Evolutionary conservation across 23 tunicate genomes (phyloP).

Genomic region (Oikopleura albicans): DNA sequence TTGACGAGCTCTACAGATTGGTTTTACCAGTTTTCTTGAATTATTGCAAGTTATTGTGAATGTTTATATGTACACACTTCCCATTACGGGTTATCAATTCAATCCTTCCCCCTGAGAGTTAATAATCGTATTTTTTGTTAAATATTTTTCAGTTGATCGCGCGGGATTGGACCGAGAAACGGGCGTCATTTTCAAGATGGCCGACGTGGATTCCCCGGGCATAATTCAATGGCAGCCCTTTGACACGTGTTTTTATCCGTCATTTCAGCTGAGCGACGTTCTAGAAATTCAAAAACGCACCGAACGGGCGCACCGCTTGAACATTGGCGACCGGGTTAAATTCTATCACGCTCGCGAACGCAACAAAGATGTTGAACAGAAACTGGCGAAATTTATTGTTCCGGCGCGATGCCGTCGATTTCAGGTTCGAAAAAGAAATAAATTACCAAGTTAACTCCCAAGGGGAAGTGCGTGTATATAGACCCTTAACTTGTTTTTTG

Average conservation of each 20-base stretch:
- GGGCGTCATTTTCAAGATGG: background rate
- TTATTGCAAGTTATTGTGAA: too few species aligned
- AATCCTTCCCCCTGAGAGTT: too few species aligned
- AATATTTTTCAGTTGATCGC: background rate
- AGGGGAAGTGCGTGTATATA: too few species aligned
- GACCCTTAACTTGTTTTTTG: too few species aligned
- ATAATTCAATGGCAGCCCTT: background rate
- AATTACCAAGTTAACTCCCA: too few species aligned
- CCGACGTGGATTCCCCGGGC: background rate
- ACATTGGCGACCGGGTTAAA: background rate
- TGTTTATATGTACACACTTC: too few species aligned
- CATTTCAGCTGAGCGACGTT: background rate
- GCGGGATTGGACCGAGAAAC: background rate
- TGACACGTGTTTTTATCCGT: background rate
- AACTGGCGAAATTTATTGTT: background rate
- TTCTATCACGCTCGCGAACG: constrained; percentile 8
- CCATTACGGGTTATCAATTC: too few species aligned
- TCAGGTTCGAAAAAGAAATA: background rate
- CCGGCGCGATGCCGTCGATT: background rate
- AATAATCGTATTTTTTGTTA: background rate
- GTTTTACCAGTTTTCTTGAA: too few species aligned
- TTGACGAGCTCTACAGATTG: too few species aligned
- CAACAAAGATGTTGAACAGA: background rate
- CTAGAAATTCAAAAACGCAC: background rate
- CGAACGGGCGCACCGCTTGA: background rate